A percentile compares a stretch with the other conserved stretches of the same genome.
phyloP scores from a whole-genome alignment of 2,113 vertebrate species.

The Notiomystis cincta region DNA sequence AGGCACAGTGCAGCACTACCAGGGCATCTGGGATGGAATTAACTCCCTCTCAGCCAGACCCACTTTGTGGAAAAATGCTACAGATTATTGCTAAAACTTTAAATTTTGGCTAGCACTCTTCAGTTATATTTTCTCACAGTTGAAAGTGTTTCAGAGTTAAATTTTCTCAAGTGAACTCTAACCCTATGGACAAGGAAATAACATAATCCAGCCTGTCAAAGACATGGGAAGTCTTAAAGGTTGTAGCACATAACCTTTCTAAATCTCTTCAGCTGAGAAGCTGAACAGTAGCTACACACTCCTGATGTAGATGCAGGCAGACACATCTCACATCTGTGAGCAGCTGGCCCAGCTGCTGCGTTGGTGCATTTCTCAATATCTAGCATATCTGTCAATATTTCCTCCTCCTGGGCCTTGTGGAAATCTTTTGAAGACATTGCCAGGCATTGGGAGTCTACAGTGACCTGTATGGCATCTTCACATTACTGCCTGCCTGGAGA shows the following conservation, averaged over 20 bases:
- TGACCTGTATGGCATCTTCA: not conserved
- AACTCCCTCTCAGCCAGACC: not conserved
- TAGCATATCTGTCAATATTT: not conserved
- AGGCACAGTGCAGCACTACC: not conserved
- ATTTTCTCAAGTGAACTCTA: not conserved
- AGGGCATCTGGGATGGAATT: not conserved
- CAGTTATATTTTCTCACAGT: not conserved
- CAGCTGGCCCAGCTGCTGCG: not conserved
- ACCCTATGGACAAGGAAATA: not conserved
- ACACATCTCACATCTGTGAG: not conserved
- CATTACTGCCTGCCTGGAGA: not conserved
- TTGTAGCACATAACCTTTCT: not conserved
- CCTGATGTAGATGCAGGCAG: not conserved
- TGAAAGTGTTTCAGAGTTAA: not conserved
- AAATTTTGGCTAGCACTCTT: not conserved
- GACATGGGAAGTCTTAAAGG: not conserved
- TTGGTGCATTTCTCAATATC: not conserved
- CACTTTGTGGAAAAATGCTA: not conserved
- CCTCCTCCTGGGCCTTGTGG: not conserved
- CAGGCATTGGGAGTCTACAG: not conserved
- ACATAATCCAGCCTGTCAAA: not conserved
- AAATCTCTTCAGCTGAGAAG: not conserved
- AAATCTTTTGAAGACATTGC: not conserved
- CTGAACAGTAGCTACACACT: fast-evolving
- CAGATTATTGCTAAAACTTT: not conserved